Conservation (phyloP, 2,113 vertebrate genomes). For the Elephas maximus region DNA sequence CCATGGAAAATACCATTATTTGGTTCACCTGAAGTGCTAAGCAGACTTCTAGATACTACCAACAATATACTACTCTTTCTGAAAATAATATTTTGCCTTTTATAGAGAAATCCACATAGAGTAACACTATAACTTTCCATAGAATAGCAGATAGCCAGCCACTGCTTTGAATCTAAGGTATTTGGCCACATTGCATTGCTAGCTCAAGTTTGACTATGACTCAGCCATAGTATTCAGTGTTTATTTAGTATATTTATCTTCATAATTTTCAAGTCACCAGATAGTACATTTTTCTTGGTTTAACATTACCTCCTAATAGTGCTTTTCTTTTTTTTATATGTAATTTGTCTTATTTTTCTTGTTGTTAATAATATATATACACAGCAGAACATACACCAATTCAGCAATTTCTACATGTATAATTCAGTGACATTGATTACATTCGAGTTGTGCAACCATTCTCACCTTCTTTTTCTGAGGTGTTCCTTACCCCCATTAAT, state of each 20-base stretch:
- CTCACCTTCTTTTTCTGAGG: not conserved
- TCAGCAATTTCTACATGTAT: not conserved
- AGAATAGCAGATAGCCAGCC: not conserved
- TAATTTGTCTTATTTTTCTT: not conserved
- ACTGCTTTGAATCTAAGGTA: slow-evolving; percentile 14
- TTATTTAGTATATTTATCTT: slow-evolving; percentile 57
- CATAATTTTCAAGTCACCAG: slow-evolving; percentile 45
- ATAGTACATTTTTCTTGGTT: slow-evolving; percentile 48
- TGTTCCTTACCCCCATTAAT: not conserved
- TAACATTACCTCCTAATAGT: slow-evolving; percentile 1
- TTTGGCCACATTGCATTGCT: not conserved
- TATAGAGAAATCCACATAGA: slow-evolving; percentile 3
- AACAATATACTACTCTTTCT: not conserved
- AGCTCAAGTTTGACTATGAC: slow-evolving; percentile 24
- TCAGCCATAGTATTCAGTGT: slow-evolving; percentile 13
- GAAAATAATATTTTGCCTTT: slow-evolving; percentile 61
- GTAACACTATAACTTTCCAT: not conserved
- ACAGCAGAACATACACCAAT: not conserved
- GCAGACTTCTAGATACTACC: slow-evolving; percentile 5
- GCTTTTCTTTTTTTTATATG: not conserved
- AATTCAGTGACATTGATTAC: not conserved
- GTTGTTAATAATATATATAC: not conserved
- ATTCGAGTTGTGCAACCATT: not conserved
- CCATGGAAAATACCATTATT: not conserved
- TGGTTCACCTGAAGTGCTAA: not conserved